Conservation (phyloP, 2,797 vertebrate genomes). For the Smutsia temminckii region DNA sequence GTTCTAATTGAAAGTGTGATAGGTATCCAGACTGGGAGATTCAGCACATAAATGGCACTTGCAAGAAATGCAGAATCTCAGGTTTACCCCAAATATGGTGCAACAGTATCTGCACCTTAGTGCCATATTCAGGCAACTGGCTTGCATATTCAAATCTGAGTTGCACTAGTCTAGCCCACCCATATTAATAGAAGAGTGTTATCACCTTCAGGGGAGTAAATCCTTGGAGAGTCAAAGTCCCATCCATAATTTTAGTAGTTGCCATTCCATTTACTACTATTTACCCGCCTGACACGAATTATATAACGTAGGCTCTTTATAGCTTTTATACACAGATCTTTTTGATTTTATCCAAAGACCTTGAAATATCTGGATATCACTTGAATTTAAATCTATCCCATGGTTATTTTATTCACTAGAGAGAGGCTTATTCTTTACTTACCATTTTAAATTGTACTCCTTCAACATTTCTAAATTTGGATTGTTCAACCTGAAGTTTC, state of each 20-base stretch:
- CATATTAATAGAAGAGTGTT: neutral
- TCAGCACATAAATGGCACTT: neutral
- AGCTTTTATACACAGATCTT: neutral
- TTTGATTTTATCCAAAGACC: neutral
- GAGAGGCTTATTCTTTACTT: neutral
- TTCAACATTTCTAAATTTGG: neutral
- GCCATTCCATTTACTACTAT: neutral
- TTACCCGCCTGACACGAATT: neutral
- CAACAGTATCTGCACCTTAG: neutral
- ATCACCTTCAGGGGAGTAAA: neutral
- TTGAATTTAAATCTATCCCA: neutral
- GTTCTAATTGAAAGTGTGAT: neutral
- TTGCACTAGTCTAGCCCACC: neutral
- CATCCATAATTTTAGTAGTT: neutral
- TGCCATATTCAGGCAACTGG: neutral
- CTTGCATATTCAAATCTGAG: neutral
- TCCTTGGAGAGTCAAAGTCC: neutral
- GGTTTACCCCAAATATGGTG: neutral
- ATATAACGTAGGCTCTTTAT: neutral
- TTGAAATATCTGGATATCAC: neutral
- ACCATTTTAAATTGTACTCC: neutral
- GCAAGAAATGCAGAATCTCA: neutral
- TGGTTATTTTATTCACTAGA: neutral
- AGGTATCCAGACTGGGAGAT: neutral
- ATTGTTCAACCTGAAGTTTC: neutral